Evolutionary conservation across 2,888 invertebrate species (phyloP).

Genomic region (Pollenia angustigena): DNA sequence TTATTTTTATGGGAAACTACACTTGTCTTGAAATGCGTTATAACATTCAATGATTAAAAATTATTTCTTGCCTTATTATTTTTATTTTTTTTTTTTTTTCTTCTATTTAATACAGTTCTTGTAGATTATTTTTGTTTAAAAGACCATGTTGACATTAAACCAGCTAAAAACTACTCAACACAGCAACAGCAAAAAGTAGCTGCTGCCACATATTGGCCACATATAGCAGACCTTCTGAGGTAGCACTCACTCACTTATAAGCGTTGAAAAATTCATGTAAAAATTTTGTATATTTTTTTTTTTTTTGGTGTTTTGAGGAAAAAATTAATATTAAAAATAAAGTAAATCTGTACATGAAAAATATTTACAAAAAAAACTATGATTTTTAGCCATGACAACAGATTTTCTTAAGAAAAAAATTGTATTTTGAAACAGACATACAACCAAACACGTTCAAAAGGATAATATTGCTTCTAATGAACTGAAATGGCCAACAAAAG

Average conservation of each 20-base stretch:
- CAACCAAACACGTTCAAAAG: neutral
- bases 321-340: constrained; percentile 20
- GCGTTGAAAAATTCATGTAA: constrained; percentile 30
- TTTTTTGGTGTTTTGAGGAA: neutral
- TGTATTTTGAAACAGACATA: neutral
- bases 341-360: constrained; percentile 8
- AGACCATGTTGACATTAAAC: constrained; percentile 71
- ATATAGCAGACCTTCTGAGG: constrained; percentile 68
- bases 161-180: constrained; percentile 52
- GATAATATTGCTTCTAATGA: constrained; percentile 5
- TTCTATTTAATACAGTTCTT: constrained; percentile 26
- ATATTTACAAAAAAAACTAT: constrained; percentile 19
- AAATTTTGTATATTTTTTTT: constrained; percentile 10
- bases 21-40: constrained; percentile 70
- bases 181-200: constrained; percentile 5
- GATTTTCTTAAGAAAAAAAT: constrained; percentile 7
- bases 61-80: constrained; percentile 25
- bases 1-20: constrained; percentile 25
- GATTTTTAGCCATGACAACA: constrained; percentile 42
- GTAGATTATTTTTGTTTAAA: constrained; percentile 31
- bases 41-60: neutral
- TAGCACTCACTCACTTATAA: constrained; percentile 52
- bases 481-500: neutral
- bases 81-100: constrained; percentile 17
- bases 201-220: constrained; percentile 43